Conservation (phyloP, 2,113 vertebrate species). For the Hyaena hyaena region DNA sequence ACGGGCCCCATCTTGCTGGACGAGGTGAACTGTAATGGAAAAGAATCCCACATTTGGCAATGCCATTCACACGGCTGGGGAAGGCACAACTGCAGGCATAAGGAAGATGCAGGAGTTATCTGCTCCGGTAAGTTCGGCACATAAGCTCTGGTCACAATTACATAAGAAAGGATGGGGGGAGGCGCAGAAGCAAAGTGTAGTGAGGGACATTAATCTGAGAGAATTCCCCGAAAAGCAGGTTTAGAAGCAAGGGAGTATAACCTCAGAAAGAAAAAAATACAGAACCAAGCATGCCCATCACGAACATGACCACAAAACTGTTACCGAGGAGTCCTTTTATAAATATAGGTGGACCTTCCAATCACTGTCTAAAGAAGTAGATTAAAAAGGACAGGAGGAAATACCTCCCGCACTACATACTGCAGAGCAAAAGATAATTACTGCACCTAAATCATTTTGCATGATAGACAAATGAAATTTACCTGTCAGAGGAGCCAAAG, state of each 20-base stretch:
- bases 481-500: not conserved
- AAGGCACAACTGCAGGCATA: constrained; percentile 81
- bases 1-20: constrained; percentile 85
- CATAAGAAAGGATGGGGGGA: not conserved
- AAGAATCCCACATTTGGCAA: constrained; percentile 83
- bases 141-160: fast-evolving
- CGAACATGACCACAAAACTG: not conserved
- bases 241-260: not conserved
- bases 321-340: not conserved
- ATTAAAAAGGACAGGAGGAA: not conserved
- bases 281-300: not conserved
- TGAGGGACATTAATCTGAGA: not conserved
- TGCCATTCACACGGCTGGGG: constrained; percentile 81
- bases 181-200: not conserved
- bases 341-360: not conserved
- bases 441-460: not conserved
- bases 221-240: not conserved
- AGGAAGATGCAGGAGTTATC: constrained; percentile 79
- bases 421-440: not conserved
- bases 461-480: not conserved
- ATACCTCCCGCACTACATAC: not conserved
- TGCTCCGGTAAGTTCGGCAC: constrained; percentile 78
- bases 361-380: not conserved
- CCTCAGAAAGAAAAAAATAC: not conserved
- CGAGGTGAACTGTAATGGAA: constrained; percentile 82